Evolutionary conservation across 2,113 vertebrate species (phyloP), one percentile per base, ranked within the genome.

Genomic region (Leptobrachium ailaonicum): DNA sequence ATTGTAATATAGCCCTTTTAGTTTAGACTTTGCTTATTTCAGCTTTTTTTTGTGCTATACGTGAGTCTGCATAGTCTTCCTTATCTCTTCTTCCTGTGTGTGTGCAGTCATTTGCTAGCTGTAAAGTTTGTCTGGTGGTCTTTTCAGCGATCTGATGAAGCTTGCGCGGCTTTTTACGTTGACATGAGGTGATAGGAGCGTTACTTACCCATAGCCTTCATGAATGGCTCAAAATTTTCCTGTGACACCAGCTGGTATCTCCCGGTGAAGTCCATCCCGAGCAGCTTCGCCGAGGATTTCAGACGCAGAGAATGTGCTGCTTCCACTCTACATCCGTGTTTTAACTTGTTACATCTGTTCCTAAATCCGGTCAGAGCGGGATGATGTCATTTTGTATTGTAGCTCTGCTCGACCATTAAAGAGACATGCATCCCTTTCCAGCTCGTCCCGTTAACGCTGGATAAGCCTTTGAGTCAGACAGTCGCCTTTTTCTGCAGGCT

Each of bases 181-280:
- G 20, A 32, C 20, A 32, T 32, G 20, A 32, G 20, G 20, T 32
- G 20, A 32, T 32, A 32, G 20, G 20, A 32, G 20, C 20, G 20
- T 32, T 32, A 32, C 20, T 32, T 32, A 98, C 96, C 96, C 0
- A 94, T 0, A 1, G 94, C 93, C 91, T 95, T 97, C 97, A 98
- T 97, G 83, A 98, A 98, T 73, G 92, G 4, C 87, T 93, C 96
- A 60, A 97, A 98, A 85, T 97, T 98, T 83, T 98, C 96, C 32
- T 95, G 95, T 75, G 87, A 87, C 82, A 95, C 92, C 68, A 96
- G 87, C 45, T 96, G 84, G 1, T 92, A 98, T 64, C 94, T 97
- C 77, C 97, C 96, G 54, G 88, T 82, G 87, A 95, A 94, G 82
- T 82, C 91, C 93, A 95, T 95, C 79, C n/a, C 89, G 87, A 14